Base-by-base conservation (phyloP, 2,888 invertebrate species). In the Chrysodeixis includens region DNA sequence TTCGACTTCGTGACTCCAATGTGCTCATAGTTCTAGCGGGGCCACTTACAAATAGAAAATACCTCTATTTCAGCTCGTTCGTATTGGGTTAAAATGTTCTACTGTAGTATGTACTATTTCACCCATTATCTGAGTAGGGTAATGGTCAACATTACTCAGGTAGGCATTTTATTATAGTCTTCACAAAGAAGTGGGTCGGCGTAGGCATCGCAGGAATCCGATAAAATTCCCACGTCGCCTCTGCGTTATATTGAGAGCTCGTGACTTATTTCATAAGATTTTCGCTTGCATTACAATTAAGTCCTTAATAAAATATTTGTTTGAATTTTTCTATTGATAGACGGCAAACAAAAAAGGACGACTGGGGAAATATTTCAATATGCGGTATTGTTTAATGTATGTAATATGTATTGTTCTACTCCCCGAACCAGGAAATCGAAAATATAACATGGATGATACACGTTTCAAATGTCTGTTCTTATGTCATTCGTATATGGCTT, bases 151-250 rank as follows among this genome's bases (percentile, higher is more conserved):
- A 62, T 62, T 65, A 65, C 54, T 64, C 30, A 63, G 69, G 63
- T 53, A 67, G 56, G 54, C 54, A 58, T 78, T 78, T 72, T 75
- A 78, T 75, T 80, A 32, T 77, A 63, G 62, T 53, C 54, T 55
- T 35, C 58, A 55, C 64, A 32, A 69, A 71, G 65, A 78, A 72
- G 52, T 69, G 60, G 71, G 66, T 65, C 75, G 55, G 51, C 40
- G 67, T 53, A 71, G 69, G 73, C 65, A 75, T 76, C 59, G 60
- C 32, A 55, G 69, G 76, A 66, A 82, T 82, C 81, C 81, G 85
- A 82, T 66, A 79, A 79, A 80, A 81, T 82, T 81, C 69, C 20
- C 66, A 67, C 64, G 56, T 58, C 54, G 30, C 52, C 12, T 49
- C 51, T 30, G 30, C 59, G 44, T 46, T 66, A 30, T 71, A 74